phyloP scores from a whole-genome alignment of 2,797 vertebrate genomes.

The Epinephelus awoara region DNA sequence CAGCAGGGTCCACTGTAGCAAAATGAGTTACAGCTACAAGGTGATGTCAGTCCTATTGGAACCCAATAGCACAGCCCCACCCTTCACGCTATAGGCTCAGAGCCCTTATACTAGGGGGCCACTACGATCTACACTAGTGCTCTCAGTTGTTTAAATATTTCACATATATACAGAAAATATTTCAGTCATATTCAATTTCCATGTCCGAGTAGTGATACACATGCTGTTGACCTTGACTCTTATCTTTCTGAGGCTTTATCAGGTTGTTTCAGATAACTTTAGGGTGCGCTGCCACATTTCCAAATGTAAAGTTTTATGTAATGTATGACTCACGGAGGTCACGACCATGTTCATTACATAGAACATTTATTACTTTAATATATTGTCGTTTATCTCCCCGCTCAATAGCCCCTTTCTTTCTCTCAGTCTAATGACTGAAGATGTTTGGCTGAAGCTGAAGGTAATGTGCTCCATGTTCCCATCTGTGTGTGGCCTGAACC shows the following conservation, averaged over 20 bases:
- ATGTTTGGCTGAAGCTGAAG: slow-evolving; percentile 23
- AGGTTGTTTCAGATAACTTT: slow-evolving; percentile 21
- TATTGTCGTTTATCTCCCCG: slow-evolving; percentile 19
- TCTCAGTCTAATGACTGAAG: slow-evolving; percentile 11
- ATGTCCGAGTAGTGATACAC: background rate
- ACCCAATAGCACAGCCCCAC: slow-evolving; percentile 64
- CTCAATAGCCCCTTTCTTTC: slow-evolving; percentile 1
- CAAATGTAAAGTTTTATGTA: slow-evolving; percentile 42
- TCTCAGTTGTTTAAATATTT: slow-evolving; percentile 15
- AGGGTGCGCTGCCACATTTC: slow-evolving; percentile 17
- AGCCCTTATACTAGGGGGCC: slow-evolving; percentile 31
- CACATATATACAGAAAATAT: slow-evolving; percentile 1
- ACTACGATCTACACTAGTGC: slow-evolving; percentile 12
- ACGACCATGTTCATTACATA: slow-evolving; percentile 31
- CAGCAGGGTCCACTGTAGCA: slow-evolving; percentile 58
- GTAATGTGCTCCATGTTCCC: slow-evolving; percentile 29
- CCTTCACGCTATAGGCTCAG: slow-evolving; percentile 61
- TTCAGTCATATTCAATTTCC: background rate
- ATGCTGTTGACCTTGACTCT: slow-evolving; percentile 21
- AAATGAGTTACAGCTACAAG: slow-evolving; percentile 75
- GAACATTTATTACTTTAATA: slow-evolving; percentile 41
- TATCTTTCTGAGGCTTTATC: slow-evolving; percentile 35
- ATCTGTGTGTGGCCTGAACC: slow-evolving; percentile 22
- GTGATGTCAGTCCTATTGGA: slow-evolving; percentile 78
- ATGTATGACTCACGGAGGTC: slow-evolving; percentile 34